These are phyloP conservation scores for Bujurquina vittata DNA, from an alignment of 2,113 vertebrate genomes.

Conservation along the genomic window DNA sequence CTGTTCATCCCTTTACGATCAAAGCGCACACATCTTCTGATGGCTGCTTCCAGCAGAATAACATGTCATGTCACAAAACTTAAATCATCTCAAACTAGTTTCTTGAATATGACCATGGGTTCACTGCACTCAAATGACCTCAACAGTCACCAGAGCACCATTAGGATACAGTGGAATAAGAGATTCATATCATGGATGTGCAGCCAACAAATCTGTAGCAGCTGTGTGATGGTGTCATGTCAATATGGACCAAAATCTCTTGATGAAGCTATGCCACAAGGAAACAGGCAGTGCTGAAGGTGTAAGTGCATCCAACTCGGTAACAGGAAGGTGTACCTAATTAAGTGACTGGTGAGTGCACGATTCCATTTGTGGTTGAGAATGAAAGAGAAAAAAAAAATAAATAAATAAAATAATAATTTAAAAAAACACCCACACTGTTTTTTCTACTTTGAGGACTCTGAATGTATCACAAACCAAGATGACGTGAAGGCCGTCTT, in stretches of 20 bases:
- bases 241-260: neutral
- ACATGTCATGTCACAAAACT: neutral
- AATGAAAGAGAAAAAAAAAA: neutral
- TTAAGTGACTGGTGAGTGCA: neutral
- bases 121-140: too few species aligned
- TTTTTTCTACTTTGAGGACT: slow-evolving; percentile 35
- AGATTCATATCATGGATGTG: too few species aligned
- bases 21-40: neutral
- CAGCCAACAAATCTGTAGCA: too few species aligned
- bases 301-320: neutral
- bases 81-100: neutral
- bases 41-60: neutral
- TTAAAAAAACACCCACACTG: neutral
- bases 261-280: neutral
- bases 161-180: too few species aligned
- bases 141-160: too few species aligned
- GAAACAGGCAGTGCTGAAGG: neutral
- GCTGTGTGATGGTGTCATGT: neutral
- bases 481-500: slow-evolving; percentile 8
- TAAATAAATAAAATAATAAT: neutral
- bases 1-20: neutral
- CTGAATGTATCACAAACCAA: slow-evolving; percentile 38
- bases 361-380: neutral
- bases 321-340: neutral
- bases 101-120: neutral